A percentile compares a stretch with the other conserved stretches of the same genome.
Evolutionary conservation across 2,113 vertebrate species (phyloP).

Genomic region (Erythrocercus mccallii): DNA sequence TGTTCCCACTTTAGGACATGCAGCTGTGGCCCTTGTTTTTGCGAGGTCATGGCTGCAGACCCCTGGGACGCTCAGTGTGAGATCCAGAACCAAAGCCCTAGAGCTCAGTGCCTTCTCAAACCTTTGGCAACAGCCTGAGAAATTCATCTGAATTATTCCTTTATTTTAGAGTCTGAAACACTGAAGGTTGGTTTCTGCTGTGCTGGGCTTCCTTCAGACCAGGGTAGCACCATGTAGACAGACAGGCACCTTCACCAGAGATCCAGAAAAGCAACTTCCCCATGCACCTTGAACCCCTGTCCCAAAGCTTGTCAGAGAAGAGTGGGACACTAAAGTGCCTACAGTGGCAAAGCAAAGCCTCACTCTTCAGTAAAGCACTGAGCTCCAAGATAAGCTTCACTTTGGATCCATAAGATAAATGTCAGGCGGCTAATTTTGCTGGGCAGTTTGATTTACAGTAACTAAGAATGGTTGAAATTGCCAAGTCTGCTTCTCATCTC

Average conservation of each 20-base stretch:
- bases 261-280: not conserved
- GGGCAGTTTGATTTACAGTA: not conserved
- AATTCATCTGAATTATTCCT: not conserved
- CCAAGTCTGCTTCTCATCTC: not conserved
- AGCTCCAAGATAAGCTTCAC: not conserved
- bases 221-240: not conserved
- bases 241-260: not conserved
- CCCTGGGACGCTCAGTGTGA: rapidly evolving
- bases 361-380: rapidly evolving
- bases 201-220: not conserved
- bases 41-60: not conserved
- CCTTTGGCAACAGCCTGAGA: not conserved
- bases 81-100: not conserved
- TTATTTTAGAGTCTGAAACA: not conserved
- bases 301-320: not conserved
- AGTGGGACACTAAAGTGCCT: not conserved
- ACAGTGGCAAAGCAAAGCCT: not conserved
- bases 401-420: not conserved
- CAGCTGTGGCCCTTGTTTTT: not conserved
- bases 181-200: not conserved
- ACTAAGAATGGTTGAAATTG: not conserved
- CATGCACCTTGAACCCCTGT: not conserved
- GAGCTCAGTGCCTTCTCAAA: not conserved
- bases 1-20: not conserved
- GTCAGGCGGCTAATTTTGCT: not conserved